These are phyloP conservation scores for Cephus spinipes DNA, from an alignment of 2,888 invertebrate genomes.

Conservation along the genomic window DNA sequence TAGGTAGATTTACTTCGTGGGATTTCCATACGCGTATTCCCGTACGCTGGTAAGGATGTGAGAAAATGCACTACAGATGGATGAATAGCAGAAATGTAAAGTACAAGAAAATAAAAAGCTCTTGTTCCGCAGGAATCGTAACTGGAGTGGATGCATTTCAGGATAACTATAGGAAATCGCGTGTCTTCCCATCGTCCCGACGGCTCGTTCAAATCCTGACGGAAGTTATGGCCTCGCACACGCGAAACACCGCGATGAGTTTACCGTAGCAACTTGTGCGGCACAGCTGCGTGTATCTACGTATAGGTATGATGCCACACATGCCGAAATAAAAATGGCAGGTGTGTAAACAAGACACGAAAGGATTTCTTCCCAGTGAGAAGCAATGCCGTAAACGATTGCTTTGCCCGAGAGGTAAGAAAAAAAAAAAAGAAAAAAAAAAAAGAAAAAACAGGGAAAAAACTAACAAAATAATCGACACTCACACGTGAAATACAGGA, in stretches of 20 bases:
- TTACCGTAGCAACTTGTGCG: conserved; percentile 27
- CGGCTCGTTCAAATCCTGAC: conserved; percentile 15
- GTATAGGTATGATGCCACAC: background rate
- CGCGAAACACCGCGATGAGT: conserved; percentile 35
- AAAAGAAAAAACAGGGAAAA: no score
- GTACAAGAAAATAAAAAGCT: background rate
- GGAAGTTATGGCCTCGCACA: conserved; percentile 34
- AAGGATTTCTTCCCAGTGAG: background rate
- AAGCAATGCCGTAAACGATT: background rate
- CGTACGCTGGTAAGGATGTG: background rate
- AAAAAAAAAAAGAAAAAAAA: background rate
- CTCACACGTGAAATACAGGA: background rate
- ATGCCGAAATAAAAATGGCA: background rate
- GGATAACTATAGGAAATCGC: background rate
- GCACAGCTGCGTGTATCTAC: background rate
- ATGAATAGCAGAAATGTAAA: background rate
- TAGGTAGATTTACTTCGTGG: background rate
- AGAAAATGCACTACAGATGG: background rate
- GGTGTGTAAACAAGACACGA: background rate
- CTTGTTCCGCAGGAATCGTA: background rate
- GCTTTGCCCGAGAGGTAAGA: background rate
- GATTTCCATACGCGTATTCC: background rate
- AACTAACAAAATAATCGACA: background rate
- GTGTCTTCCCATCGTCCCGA: background rate
- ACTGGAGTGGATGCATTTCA: background rate